Evolutionary conservation across 2,797 vertebrate species (phyloP).

Genomic region (Cuniculus paca): DNA sequence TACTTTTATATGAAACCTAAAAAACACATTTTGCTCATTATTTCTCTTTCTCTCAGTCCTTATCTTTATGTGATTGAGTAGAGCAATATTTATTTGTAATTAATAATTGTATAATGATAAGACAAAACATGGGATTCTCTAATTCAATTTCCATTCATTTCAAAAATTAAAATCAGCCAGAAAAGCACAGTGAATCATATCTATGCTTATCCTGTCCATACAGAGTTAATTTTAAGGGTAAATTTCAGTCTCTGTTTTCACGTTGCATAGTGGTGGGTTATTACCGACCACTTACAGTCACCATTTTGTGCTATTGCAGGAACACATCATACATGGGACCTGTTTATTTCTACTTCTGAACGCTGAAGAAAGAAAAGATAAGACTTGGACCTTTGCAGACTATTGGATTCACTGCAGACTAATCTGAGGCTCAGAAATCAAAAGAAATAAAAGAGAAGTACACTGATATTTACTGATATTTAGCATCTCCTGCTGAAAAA

Average conservation of each 20-base stretch:
- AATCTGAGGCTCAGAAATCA: not conserved
- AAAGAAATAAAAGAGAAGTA: not conserved
- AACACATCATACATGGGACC: fast-evolving
- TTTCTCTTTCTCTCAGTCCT: not conserved
- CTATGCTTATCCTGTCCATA: not conserved
- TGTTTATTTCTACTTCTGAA: not conserved
- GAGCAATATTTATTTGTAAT: not conserved
- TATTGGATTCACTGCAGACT: not conserved
- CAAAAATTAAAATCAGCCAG: not conserved
- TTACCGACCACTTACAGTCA: not conserved
- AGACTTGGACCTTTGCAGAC: not conserved
- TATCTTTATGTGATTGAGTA: not conserved
- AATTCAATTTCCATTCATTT: not conserved
- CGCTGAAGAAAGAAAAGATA: not conserved
- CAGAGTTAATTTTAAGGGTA: not conserved
- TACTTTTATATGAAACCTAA: not conserved
- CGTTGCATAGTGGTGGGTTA: not conserved
- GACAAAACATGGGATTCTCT: not conserved
- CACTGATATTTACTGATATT: not conserved
- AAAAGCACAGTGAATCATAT: not conserved
- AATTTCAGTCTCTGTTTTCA: not conserved
- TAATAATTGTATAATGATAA: not conserved
- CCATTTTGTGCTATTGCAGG: not conserved
- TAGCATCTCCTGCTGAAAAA: not conserved
- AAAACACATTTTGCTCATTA: not conserved